Base-by-base conservation (phyloP, 2,888 invertebrate species). In the Lysandra bellargus region DNA sequence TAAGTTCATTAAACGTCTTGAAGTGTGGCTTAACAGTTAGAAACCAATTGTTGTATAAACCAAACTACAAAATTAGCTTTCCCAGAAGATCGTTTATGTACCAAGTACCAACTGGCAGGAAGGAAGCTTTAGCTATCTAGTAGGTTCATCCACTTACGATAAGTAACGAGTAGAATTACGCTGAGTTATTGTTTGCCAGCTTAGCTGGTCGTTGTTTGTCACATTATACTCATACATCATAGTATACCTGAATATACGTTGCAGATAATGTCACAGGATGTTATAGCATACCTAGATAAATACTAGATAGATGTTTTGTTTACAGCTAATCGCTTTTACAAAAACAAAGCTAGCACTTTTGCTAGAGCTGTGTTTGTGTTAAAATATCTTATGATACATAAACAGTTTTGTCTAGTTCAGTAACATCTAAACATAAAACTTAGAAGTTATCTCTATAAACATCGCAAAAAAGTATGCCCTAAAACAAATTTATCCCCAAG, bases 111-210 rank as follows among this genome's bases (percentile, higher is more conserved):
- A 88, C 85, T 85, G 84, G 84, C 82, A 85, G 92, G 91, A 93
- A 92, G 93, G 93, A 93, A 93, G 92, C 92, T 89, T 89, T 91
- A 91, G 86, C 83, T 94, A 92, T 93, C 93, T 91, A 91, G 86
- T 88, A 82, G 86, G 85, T 84, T 85, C 84, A 86, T 87, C 85
- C 88, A 88, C 88, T 87, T 88, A 85, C 87, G 84, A 86, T 69
- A 69, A 69, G 33, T 69, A 69, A 6, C 23, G 88, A 90, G 83
- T 90, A 86, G 85, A 81, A 86, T 91, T 81, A 81, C 83, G 81
- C 81, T 82, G 88, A 90, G 89, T 88, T 85, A 85, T 86, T 84
- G 82, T 84, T 85, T 86, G 85, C 91, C 91, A 88, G 87, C 91
- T 57, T 76, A 74, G 74, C 74, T 74, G 14, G 33, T 53, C 17